These are phyloP conservation scores for Bombus terrestris DNA, from an alignment of 1,140 invertebrate genomes.

Conservation along the genomic window DNA sequence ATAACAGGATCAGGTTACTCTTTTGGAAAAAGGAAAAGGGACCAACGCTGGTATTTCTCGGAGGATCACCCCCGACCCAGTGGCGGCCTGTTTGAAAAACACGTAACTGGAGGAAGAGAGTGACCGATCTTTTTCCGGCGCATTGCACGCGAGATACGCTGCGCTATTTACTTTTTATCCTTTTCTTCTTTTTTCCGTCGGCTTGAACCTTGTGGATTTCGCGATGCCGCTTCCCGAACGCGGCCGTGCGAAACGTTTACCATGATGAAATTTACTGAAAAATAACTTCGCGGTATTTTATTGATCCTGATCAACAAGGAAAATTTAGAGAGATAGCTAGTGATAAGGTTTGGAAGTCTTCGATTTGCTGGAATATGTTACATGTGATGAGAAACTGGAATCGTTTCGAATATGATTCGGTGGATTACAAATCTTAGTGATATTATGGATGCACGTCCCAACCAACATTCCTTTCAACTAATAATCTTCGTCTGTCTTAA, in stretches of 20 bases:
- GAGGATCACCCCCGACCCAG: constrained; percentile 11
- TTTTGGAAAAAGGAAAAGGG: constrained; percentile 72
- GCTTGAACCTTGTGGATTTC: not conserved
- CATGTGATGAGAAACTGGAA: not conserved
- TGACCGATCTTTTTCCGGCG: constrained; percentile 66
- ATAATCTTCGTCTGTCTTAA: too few species aligned
- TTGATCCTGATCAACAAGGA: too few species aligned
- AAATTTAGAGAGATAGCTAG: too few species aligned
- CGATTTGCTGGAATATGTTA: too few species aligned
- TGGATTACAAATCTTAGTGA: not conserved
- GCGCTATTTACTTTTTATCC: constrained; percentile 14
- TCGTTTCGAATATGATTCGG: not conserved
- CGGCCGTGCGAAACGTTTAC: too few species aligned
- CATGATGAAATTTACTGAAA: too few species aligned
- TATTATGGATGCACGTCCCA: not conserved
- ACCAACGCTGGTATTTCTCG: constrained; percentile 44
- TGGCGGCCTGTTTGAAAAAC: constrained; percentile 58
- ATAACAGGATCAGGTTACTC: constrained; percentile 81
- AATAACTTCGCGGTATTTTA: too few species aligned
- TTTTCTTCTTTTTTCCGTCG: not conserved
- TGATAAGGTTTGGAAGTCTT: too few species aligned
- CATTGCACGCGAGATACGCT: constrained; percentile 52
- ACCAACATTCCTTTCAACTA: too few species aligned
- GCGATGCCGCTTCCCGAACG: not conserved
- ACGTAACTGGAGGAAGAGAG: constrained; percentile 45